phyloP scores from a whole-genome alignment of 1,140 invertebrate genomes.

The Dinothrombium tinctorium region DNA sequence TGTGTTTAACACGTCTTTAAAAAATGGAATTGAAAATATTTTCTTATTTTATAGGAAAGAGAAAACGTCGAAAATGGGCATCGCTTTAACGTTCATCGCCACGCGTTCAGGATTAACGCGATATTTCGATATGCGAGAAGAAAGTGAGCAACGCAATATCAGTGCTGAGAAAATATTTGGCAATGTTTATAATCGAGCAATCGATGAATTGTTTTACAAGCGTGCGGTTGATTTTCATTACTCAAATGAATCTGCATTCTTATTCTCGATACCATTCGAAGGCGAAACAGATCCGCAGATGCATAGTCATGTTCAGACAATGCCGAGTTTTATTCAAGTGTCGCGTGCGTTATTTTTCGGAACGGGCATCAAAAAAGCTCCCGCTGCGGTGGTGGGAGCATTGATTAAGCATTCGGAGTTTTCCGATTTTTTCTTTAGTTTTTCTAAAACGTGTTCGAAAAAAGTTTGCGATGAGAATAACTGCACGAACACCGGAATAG shows the following conservation, averaged over 20 bases:
- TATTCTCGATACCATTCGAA: slow-evolving; percentile 61
- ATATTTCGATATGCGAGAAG: slow-evolving; percentile 37
- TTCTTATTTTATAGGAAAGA: slow-evolving; percentile 7
- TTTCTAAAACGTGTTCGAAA: slow-evolving; percentile 14
- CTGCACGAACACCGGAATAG: slow-evolving; percentile 36
- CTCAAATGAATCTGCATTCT: slow-evolving; percentile 45
- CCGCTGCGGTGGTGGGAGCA: slow-evolving; percentile 60
- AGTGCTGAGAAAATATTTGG: not conserved
- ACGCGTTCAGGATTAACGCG: slow-evolving; percentile 62
- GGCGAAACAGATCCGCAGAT: not conserved
- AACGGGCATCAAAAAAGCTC: slow-evolving; percentile 44
- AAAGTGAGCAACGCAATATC: not conserved
- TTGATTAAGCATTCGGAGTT: slow-evolving; percentile 18
- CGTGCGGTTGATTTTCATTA: slow-evolving; percentile 73
- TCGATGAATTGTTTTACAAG: slow-evolving; percentile 74
- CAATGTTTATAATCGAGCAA: slow-evolving; percentile 22
- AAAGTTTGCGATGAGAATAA: slow-evolving; percentile 8
- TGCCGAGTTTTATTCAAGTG: slow-evolving; percentile 35
- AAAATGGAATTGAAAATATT: too few relatives aligned
- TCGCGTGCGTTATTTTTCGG: slow-evolving; percentile 73
- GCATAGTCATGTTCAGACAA: not conserved
- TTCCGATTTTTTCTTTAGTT: slow-evolving; percentile 18
- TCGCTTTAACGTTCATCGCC: slow-evolving; percentile 57
- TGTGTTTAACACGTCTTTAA: too few relatives aligned
- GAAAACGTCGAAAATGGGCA: slow-evolving; percentile 37